Percentiles rank a stretch among this genome's conserved stretches.
Conservation (phyloP, 1,140 invertebrate species). For the Caenorhabditis brenneri region DNA sequence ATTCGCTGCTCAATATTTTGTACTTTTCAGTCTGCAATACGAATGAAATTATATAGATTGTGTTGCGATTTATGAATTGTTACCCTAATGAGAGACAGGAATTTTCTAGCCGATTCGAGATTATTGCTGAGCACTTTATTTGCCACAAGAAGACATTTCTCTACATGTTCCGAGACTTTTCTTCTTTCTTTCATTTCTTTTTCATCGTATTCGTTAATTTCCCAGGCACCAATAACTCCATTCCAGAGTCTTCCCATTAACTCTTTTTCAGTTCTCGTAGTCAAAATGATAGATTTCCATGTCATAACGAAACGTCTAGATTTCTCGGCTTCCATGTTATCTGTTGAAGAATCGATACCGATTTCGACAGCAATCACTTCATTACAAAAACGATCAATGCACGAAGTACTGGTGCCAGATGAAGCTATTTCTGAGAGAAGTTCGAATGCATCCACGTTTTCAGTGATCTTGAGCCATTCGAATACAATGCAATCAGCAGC, state of each 20-base stretch:
- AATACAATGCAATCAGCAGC: not conserved
- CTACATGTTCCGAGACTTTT: not conserved
- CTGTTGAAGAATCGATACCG: not conserved
- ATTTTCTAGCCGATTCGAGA: not conserved
- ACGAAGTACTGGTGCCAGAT: not conserved
- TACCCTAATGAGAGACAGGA: not conserved
- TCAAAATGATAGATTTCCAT: conserved; percentile 1
- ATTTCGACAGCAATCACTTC: conserved; percentile 2
- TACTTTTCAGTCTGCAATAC: conserved; percentile 6
- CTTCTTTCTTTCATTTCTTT: not conserved
- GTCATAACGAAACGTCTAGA: not conserved
- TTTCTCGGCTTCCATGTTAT: not conserved
- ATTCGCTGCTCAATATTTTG: not conserved
- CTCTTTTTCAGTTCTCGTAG: conserved; percentile 8
- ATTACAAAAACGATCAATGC: not conserved
- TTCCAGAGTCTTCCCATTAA: not conserved
- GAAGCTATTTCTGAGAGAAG: conserved; percentile 13
- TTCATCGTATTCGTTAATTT: not conserved
- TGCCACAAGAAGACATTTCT: not conserved
- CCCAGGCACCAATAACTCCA: conserved; percentile 10
- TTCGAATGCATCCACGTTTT: not conserved
- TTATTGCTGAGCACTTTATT: not conserved
- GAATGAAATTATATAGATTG: not conserved
- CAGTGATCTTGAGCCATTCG: not conserved
- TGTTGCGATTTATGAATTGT: not conserved